A percentile compares a stretch with the other conserved stretches of the same genome.
phyloP scores from a whole-genome alignment of 2,888 invertebrate genomes.

The Tribolium freemani region DNA sequence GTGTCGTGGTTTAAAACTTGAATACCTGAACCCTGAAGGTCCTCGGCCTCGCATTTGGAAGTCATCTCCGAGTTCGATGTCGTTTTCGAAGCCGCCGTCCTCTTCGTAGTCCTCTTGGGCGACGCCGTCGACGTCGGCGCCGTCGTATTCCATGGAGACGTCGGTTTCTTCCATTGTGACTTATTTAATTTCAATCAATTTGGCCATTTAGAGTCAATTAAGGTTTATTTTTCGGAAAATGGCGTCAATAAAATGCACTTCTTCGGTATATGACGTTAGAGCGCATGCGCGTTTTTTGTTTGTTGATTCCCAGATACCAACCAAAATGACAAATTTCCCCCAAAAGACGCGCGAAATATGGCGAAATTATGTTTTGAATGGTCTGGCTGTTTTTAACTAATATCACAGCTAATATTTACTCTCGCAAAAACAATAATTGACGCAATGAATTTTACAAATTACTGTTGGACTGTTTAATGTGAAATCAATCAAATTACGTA shows the following conservation, averaged over 20 bases:
- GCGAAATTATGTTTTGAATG: too few species aligned
- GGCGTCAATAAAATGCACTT: slow-evolving; percentile 8
- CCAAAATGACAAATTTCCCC: not conserved
- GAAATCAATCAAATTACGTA: too few species aligned
- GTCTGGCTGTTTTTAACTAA: too few species aligned
- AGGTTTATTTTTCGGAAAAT: slow-evolving; percentile 22
- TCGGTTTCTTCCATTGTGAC: slow-evolving; percentile 39
- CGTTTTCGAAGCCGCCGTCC: slow-evolving; percentile 64
- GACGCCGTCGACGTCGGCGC: slow-evolving; percentile 44
- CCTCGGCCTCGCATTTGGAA: slow-evolving; percentile 67
- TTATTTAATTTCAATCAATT: slow-evolving; percentile 16
- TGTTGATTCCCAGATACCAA: not conserved
- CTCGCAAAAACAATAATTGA: too few species aligned
- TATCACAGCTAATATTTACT: too few species aligned
- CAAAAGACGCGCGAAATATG: too few species aligned
- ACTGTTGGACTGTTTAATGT: too few species aligned
- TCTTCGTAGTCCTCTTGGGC: slow-evolving; percentile 61
- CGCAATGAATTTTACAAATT: not conserved
- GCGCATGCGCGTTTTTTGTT: slow-evolving; percentile 11
- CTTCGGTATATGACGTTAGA: slow-evolving; percentile 3
- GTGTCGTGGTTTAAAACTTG: not conserved
- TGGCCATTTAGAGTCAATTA: slow-evolving; percentile 5
- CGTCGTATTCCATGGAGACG: slow-evolving; percentile 43
- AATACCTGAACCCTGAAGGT: slow-evolving; percentile 52
- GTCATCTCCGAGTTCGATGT: slow-evolving; percentile 68